Base-by-base conservation (phyloP, 2,797 vertebrate genomes). In the Chloroceryle inda region DNA sequence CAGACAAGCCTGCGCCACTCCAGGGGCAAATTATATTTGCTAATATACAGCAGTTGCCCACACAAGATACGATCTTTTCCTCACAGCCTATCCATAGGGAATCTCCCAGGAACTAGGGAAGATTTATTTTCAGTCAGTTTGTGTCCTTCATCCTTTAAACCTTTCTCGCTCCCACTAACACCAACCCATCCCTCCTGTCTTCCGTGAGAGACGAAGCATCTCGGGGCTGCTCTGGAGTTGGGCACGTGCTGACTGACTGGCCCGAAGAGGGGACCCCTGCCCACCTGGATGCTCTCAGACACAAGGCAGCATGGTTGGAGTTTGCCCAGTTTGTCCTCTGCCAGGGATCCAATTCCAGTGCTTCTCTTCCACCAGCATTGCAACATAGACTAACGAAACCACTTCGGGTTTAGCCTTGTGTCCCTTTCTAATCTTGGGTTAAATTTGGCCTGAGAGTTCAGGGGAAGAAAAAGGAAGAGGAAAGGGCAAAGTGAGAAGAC, bases 401-500 rank as follows among this genome's bases (percentile, higher is more conserved):
- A 66, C 38, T 23, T 55, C 45, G 78, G 47, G 85, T 94, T 92
- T 88, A 66, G 91, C 81, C 11, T 64, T 72, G 26, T 58, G 3
- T 40, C 17, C 22, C 31, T 84, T 83, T 94, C 71, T 37, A 56
- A 93, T 33, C 40, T 61, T 83, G 4, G 20, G 31, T 52, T 95
- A 72, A 64, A 68, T 71, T 83, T 88, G 94, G 72, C 55, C 31
- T 53, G 21, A 71, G 64, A 72, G 33, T 88, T 81, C 61, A 58
- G 11, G 17, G 63, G 37, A 44, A 86, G 61, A 85, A 81, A 52
- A 91, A 29, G 31, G 27, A 88, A 85, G 27, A 52, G n/a, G 22
- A 85, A 85, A 88, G 45, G n/a, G 52, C 82, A 89, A 64, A 64
- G 50, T 33, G 52, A 77, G 14, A 38, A 85, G 75, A 68, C 10